Percentiles rank a stretch among this genome's conserved stretches.
These are phyloP conservation scores for Harpagifer antarcticus DNA, from an alignment of 2,797 vertebrate genomes.

Conservation along the genomic window DNA sequence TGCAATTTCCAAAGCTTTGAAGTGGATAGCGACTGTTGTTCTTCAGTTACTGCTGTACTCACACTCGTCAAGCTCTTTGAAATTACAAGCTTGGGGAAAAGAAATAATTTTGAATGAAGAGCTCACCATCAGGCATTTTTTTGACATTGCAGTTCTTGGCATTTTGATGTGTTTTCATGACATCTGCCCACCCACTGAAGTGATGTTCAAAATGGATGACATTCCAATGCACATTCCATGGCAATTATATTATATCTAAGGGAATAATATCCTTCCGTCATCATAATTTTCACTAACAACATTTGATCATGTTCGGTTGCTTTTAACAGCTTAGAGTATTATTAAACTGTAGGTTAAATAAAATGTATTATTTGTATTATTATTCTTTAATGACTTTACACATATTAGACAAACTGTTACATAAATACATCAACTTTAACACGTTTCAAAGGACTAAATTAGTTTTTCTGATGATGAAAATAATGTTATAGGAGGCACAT, in stretches of 20 bases:
- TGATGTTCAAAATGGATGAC: no score
- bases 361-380: no score
- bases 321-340: no score
- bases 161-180: no score
- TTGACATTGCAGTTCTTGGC: no score
- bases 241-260: no score
- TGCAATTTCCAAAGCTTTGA: slow-evolving; percentile 19
- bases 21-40: slow-evolving; percentile 4
- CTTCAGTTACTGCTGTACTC: background rate
- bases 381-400: background rate
- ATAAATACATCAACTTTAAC: slow-evolving; percentile 13
- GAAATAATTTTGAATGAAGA: background rate
- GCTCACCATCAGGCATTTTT: background rate
- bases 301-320: no score
- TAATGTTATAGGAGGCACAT: background rate
- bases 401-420: slow-evolving; percentile 4
- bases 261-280: no score
- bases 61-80: slow-evolving; percentile 4
- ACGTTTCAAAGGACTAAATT: slow-evolving; percentile 10
- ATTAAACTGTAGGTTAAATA: no score
- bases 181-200: no score
- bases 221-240: no score
- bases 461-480: slow-evolving; percentile 2
- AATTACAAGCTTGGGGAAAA: background rate
- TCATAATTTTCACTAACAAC: no score